phyloP scores from a whole-genome alignment of 2,888 invertebrate genomes.

The Eristalis intricaria region DNA sequence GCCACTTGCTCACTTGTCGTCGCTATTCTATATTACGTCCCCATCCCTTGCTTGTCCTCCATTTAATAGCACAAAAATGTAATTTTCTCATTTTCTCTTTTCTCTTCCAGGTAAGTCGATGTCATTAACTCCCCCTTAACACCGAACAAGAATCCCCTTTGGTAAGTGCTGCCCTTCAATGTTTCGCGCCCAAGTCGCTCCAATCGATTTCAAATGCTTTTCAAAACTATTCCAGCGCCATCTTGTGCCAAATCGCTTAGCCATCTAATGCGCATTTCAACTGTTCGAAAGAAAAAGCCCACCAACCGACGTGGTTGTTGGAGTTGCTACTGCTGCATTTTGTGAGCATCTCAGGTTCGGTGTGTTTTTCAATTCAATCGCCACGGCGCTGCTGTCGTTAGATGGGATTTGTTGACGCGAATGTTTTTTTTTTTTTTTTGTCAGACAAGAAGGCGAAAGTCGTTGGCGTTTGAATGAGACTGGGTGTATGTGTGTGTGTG shows the following conservation, averaged over 20 bases:
- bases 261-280: constrained; percentile 16
- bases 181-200: neutral
- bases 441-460: neutral
- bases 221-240: constrained; percentile 34
- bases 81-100: constrained; percentile 1
- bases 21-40: neutral
- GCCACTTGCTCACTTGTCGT: neutral
- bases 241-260: constrained; percentile 20
- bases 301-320: constrained; percentile 43
- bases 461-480: constrained; percentile 35
- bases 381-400: constrained; percentile 54
- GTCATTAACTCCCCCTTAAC: neutral
- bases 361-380: constrained; percentile 17
- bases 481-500: neutral
- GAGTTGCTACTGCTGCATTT: neutral
- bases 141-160: neutral
- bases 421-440: no score
- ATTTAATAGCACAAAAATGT: neutral
- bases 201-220: neutral
- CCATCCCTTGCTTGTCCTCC: neutral
- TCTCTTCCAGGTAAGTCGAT: constrained; percentile 56
- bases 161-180: neutral
- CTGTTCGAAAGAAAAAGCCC: constrained; percentile 56
- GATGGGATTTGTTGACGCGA: constrained; percentile 4
- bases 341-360: neutral